These are phyloP conservation scores for Trimorus sp. DNA, from an alignment of 2,888 invertebrate species.

Conservation along the genomic window DNA sequence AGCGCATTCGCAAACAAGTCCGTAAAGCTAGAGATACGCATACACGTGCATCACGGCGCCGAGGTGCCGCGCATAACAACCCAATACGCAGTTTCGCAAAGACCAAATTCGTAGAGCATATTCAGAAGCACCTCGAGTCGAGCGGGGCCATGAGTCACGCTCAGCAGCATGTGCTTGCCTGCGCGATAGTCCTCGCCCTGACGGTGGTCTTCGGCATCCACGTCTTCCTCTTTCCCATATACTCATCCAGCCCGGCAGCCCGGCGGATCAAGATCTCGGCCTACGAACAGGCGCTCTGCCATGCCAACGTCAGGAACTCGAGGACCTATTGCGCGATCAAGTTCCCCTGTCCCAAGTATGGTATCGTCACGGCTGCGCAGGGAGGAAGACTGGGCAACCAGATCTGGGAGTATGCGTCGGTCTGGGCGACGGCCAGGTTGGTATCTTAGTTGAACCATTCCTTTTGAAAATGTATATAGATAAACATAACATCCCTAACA, in stretches of 20 bases:
- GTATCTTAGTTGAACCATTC: too few relatives aligned
- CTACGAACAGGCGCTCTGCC: constrained; percentile 84
- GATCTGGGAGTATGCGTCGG: constrained; percentile 80
- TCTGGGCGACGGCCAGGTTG: constrained; percentile 79
- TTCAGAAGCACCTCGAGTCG: constrained; percentile 47
- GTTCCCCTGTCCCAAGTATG: constrained; percentile 75
- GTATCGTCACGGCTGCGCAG: constrained; percentile 78
- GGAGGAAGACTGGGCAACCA: constrained; percentile 80
- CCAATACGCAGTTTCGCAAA: constrained; percentile 47
- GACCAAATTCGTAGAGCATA: constrained; percentile 56
- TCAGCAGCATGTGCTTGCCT: constrained; percentile 84
- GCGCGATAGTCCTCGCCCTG: constrained; percentile 84
- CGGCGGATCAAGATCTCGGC: constrained; percentile 81
- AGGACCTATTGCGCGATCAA: constrained; percentile 72
- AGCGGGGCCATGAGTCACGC: constrained; percentile 82
- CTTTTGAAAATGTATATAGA: too few relatives aligned
- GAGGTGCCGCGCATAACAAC: constrained; percentile 38
- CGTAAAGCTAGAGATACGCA: constrained; percentile 41
- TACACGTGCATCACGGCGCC: constrained; percentile 21
- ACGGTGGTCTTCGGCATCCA: constrained; percentile 84
- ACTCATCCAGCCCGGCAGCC: constrained; percentile 81
- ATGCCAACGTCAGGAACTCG: constrained; percentile 79
- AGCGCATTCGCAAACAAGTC: constrained; percentile 46
- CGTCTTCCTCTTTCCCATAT: constrained; percentile 84
- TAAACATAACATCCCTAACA: too few relatives aligned